Conservation (phyloP, 2,113 vertebrate species). For the Morone saxatilis region DNA sequence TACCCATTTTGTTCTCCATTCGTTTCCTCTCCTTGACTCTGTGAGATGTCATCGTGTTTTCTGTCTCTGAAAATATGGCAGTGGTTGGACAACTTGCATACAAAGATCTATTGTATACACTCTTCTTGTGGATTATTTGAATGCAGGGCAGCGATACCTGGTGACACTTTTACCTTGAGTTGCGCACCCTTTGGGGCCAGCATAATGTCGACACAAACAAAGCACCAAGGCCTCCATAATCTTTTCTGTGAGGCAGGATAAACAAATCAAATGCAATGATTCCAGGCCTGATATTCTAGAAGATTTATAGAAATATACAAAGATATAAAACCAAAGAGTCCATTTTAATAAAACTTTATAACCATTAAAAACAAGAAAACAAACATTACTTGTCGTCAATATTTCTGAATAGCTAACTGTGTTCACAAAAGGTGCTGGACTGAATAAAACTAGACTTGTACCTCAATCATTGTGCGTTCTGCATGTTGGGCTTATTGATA, state of each 20-base stretch:
- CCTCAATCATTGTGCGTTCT: too few species aligned
- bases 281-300: slow-evolving; percentile 27
- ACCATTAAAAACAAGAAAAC: background rate
- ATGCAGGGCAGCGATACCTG: slow-evolving; percentile 23
- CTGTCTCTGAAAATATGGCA: slow-evolving; percentile 26
- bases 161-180: slow-evolving; percentile 51
- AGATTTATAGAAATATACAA: background rate
- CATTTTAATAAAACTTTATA: background rate
- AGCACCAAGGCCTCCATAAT: slow-evolving; percentile 18
- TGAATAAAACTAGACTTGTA: too few species aligned
- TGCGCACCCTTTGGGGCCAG: background rate
- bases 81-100: slow-evolving; percentile 20
- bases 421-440: background rate
- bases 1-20: background rate
- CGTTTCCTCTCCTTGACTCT: slow-evolving; percentile 21
- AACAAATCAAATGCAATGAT: slow-evolving; percentile 39
- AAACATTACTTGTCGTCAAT: background rate
- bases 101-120: slow-evolving; percentile 26
- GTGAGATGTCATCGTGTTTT: slow-evolving; percentile 37
- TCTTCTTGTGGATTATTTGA: slow-evolving; percentile 15
- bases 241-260: slow-evolving; percentile 5
- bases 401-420: background rate
- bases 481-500: too few species aligned
- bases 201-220: slow-evolving; percentile 27
- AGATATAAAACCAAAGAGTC: background rate